Evolutionary conservation across 2,797 vertebrate species (phyloP), one percentile per base, ranked within the genome.

Genomic region (Benthosema pterotum): DNA sequence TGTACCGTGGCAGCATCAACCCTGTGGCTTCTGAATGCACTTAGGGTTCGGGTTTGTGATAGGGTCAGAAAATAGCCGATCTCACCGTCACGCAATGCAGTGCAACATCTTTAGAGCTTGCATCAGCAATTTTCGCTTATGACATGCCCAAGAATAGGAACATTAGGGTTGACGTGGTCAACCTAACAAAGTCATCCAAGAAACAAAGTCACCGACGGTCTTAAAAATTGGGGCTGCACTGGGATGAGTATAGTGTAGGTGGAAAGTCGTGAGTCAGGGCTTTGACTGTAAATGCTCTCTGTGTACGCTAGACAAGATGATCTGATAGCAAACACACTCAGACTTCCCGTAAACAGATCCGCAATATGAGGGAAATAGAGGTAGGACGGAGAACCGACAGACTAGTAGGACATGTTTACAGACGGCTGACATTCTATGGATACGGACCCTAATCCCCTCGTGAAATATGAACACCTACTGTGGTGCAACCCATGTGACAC

Each of bases 391-490:
- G 66, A 72, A 78, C 56, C 78, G 49, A 65, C 67, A 63, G n/a
- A n/a, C n/a, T n/a, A n/a, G 72, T 50, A 11, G 72, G 82, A 74
- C 67, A 11, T 87, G 77, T 88, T 84, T 84, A 82, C 60, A 73
- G 78, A 76, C 67, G 68, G 76, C 71, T 83, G 80, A 81, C 79
- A 69, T 63, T 56, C 73, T 63, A 76, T 64, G 67, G 55, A 66
- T 65, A 71, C 60, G 72, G 60, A n/a, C 56, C 43, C 53, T 38
- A 48, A 75, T 51, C 56, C 63, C 63, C 53, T 22, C 60, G 59
- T 71, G 68, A 85, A 84, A 86, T 60, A 68, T 57, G 67, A 83
- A 54, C 57, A 28, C 58, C 67, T 74, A 72, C 66, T 78, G 57
- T 2, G 79, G 67, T 72, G 63, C 65, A 76, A 73, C 63, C 67